phyloP scores from a whole-genome alignment of 2,797 vertebrate genomes.

The Crocidura indochinensis region DNA sequence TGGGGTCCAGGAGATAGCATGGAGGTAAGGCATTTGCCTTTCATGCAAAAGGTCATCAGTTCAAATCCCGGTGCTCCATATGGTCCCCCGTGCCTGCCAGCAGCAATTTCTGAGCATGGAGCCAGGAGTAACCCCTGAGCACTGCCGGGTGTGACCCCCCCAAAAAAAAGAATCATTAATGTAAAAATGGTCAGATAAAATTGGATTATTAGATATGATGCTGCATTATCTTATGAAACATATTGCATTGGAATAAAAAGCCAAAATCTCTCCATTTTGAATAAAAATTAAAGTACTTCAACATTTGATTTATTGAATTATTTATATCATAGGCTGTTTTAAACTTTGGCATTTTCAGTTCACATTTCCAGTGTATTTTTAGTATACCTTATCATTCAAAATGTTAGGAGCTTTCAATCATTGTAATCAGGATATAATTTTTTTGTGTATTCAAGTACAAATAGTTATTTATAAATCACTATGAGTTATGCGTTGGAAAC shows the following conservation, averaged over 20 bases:
- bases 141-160: too few relatives aligned
- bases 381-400: background rate
- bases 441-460: background rate
- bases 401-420: background rate
- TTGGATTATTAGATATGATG: slow-evolving; percentile 70
- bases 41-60: too few relatives aligned
- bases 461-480: background rate
- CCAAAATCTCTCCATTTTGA: slow-evolving; percentile 53
- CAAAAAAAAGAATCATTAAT: too few relatives aligned
- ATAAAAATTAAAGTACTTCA: slow-evolving; percentile 61
- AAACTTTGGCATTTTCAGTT: background rate
- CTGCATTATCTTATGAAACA: slow-evolving; percentile 50
- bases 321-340: slow-evolving; percentile 34
- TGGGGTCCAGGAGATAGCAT: too few relatives aligned
- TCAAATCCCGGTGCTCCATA: too few relatives aligned
- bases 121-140: too few relatives aligned
- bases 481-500: background rate
- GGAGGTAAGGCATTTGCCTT: too few relatives aligned
- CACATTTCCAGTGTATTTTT: background rate
- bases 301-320: slow-evolving; percentile 50
- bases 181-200: slow-evolving; percentile 59
- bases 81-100: too few relatives aligned
- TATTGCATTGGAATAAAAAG: slow-evolving; percentile 74
- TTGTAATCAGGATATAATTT: background rate
- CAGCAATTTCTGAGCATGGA: too few relatives aligned